These are phyloP conservation scores for Druon quercuslanigerum DNA, from an alignment of 1,140 invertebrate species.

Conservation along the genomic window DNA sequence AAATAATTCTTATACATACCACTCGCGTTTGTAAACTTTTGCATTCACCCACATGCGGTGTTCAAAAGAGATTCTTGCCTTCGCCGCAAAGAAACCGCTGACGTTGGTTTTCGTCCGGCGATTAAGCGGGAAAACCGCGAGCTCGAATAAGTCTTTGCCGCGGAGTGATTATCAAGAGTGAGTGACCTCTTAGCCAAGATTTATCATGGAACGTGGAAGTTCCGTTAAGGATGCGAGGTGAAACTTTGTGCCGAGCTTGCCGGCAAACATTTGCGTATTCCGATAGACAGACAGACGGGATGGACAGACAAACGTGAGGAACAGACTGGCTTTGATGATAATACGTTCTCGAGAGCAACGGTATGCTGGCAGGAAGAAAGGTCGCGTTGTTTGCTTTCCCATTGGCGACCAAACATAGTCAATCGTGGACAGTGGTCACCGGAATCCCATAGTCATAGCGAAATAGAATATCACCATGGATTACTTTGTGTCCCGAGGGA, in stretches of 20 bases:
- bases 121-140: conserved; percentile 51
- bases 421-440: background rate
- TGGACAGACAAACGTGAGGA: conserved; percentile 3
- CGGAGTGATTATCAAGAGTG: conserved; percentile 48
- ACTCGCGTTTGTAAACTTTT: no score
- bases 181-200: conserved; percentile 43
- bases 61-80: background rate
- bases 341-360: conserved; percentile 45
- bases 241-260: conserved; percentile 35
- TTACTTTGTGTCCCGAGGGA: no score
- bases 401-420: conserved; percentile 42
- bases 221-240: conserved; percentile 58
- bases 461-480: no score
- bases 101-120: conserved; percentile 5
- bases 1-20: no score
- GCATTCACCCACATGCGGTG: no score
- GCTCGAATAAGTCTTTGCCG: background rate
- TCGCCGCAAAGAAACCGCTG: conserved; percentile 9
- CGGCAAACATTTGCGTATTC: conserved; percentile 40
- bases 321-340: conserved; percentile 53
- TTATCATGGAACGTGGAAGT: conserved; percentile 53
- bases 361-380: conserved; percentile 53
- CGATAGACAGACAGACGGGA: conserved; percentile 7
- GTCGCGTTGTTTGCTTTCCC: conserved; percentile 47
- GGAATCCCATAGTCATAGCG: conserved; percentile 1